phyloP scores from a whole-genome alignment of 2,797 vertebrate genomes.

The Leontocebus nigricollis region DNA sequence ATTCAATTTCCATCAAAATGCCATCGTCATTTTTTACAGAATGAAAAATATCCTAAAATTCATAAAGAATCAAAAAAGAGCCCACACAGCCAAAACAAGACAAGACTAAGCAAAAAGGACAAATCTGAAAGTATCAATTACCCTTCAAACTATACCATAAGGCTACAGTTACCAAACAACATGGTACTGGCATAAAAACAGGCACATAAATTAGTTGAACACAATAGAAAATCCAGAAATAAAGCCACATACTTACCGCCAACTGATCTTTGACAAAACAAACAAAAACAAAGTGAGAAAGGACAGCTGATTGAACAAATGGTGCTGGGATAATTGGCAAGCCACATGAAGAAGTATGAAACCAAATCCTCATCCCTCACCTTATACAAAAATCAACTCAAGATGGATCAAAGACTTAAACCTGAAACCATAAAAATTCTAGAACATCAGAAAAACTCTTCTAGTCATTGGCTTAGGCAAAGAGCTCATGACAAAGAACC shows the following conservation, averaged over 20 bases:
- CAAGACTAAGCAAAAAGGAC: background rate
- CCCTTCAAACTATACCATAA: background rate
- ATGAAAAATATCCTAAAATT: background rate
- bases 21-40: background rate
- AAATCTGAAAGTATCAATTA: background rate
- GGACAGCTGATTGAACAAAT: background rate
- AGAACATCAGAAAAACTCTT: background rate
- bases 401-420: background rate
- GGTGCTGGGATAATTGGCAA: background rate
- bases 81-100: background rate
- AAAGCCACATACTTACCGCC: background rate
- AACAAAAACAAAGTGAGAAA: background rate
- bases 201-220: background rate
- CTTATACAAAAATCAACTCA: background rate
- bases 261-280: background rate
- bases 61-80: background rate
- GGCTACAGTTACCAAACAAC: background rate
- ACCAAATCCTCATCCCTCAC: background rate
- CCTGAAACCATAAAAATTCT: background rate
- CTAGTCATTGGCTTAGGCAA: background rate
- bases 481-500: background rate
- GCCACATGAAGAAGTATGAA: background rate
- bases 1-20: background rate
- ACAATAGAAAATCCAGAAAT: background rate
- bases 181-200: background rate